Base-by-base conservation (phyloP, 2,113 vertebrate genomes). In the Camelus bactrianus region DNA sequence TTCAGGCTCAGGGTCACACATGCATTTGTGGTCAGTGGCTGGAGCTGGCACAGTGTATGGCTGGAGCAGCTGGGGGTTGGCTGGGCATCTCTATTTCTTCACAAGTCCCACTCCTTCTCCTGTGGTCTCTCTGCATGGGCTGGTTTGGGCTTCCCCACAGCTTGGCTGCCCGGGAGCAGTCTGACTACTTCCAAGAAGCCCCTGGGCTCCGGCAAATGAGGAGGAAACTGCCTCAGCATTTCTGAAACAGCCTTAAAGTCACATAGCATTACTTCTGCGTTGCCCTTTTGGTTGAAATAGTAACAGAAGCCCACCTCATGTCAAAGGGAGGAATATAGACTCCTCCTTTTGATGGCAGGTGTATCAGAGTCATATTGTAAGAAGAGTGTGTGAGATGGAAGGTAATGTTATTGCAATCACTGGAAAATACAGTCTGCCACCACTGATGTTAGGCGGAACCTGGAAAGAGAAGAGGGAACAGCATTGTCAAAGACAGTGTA, bases 401-500 rank as follows among this genome's bases (percentile, higher is more conserved):
- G 26, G 46, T 69, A 50, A 72, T 75, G 1, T 72, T 85, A 30
- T 2, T 6, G 35, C 38, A 9, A 17, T 64, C 58, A 28, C 32
- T 82, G 85, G 76, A 64, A 95, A 91, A 85, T 22, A 38, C 1
- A 81, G 5, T 81, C 46, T 92, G 52, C 88, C 8, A 15, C 24
- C 54, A 2, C 11, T 85, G 72, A 54, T 67, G 12, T 96, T 85
- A 54, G 50, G 9, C 50, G 89, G 82, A 90, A 82, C 73, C 73
- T 84, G 32, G 90, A 54, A 65, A 93, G 70, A 22, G 32, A 75
- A 72, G 35, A 60, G 48, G 64, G 46, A 64, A 13, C 62, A 42
- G 69, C 83, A 32, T 93, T 85, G 67, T 93, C 48, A 93, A 95
- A 97, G 65, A 50, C 58, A 75, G 5, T 9, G 30, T 56, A 46